Evolutionary conservation across 1,140 invertebrate species (phyloP).

Genomic region (Gonioctena quinquepunctata): DNA sequence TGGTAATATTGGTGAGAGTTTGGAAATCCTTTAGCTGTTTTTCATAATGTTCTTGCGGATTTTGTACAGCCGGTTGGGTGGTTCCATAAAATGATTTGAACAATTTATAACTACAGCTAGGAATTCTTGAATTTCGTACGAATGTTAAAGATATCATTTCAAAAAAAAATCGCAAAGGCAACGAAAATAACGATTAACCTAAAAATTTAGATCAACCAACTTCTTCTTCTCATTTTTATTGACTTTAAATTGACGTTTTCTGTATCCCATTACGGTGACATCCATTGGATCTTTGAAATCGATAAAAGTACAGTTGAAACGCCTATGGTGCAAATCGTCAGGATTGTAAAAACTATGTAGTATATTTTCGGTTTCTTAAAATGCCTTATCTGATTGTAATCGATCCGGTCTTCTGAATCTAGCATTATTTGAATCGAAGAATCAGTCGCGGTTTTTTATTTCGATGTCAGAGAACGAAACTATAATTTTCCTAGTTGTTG

Average conservation of each 20-base stretch:
- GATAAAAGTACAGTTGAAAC: not conserved
- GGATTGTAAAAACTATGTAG: not conserved
- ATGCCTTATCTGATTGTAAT: not conserved
- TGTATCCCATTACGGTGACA: too few relatives aligned
- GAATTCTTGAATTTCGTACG: not conserved
- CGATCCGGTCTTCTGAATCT: too few relatives aligned
- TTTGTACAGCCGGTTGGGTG: not conserved
- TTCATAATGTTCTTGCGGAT: constrained; percentile 17
- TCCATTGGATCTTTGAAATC: not conserved
- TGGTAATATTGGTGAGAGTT: constrained; percentile 31
- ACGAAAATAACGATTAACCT: not conserved
- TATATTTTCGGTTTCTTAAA: not conserved
- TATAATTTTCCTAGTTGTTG: too few relatives aligned
- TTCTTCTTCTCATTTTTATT: not conserved
- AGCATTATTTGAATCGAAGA: too few relatives aligned
- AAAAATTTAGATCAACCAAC: not conserved
- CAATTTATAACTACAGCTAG: not conserved
- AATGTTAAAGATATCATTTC: not conserved
- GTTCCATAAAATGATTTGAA: not conserved
- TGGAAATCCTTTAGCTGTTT: constrained; percentile 39
- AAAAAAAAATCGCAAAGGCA: not conserved
- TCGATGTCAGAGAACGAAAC: too few relatives aligned
- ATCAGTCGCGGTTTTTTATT: too few relatives aligned
- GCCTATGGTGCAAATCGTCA: not conserved
- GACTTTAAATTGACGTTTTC: not conserved